Base-by-base conservation (phyloP, 2,888 invertebrate species). In the Arenicola marina region DNA sequence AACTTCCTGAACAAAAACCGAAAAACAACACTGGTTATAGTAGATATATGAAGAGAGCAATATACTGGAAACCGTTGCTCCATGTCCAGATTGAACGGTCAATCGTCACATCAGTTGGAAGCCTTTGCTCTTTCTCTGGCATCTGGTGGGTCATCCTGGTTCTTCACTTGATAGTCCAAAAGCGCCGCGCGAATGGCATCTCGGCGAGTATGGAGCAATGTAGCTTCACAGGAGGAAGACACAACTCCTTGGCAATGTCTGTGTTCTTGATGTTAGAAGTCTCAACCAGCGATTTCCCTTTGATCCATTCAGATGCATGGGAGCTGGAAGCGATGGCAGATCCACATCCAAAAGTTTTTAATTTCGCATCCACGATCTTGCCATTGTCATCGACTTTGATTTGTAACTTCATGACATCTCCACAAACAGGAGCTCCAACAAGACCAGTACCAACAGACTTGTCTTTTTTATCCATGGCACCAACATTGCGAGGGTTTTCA, bases 381-480 rank as follows among this genome's bases (percentile, higher is more conserved):
- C 99, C 99, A 84, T 93, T 86, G 0, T 94, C 92, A 79, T 99
- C 97, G 48, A 98, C 91, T 85, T 90, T 89, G 71, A 98, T 94
- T 83, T 99, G 99, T 61, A 99, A 86, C 85, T 99, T 99, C 99
- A 99, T 99, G 29, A 99, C 99, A 86, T 99, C 99, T 56, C 99
- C 99, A 82, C 99, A 99, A 24, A 98, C 98, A 1, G 99, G 99
- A 2, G 99, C 99, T 28, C 99, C 99, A 15, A 99, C 99, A 4
- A 99, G 87, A 0, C 99, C 99, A 1, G 99, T 99, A 0, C 99
- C 99, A 33, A 99, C 97, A 75, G 87, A 91, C 67, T 88, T 88
- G 76, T 97, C 95, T 78, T 92, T 90, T 83, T 99, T 99, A 82
- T 99, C 94, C 75, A 99, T 79, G 0, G 97, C 93, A 0, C 99